Evolutionary conservation across 2,888 invertebrate species (phyloP), one percentile per base, ranked within the genome.

Genomic region (Spisula subtruncata): DNA sequence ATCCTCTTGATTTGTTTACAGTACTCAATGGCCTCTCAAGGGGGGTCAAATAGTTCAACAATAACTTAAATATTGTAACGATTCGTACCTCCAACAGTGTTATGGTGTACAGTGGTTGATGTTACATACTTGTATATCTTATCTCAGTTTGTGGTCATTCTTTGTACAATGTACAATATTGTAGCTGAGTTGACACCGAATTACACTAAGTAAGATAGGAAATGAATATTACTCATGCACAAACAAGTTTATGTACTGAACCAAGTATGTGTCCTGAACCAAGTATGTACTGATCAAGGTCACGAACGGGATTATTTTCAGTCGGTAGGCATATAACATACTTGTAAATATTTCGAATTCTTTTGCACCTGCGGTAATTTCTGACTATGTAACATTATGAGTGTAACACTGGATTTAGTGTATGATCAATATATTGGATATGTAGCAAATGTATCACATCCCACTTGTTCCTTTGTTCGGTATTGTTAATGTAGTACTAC

Each of bases 241-340:
- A 71, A 71, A 71, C 71, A 32, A 71, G 71, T 14, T 6, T n/a
- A n/a, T n/a, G n/a, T n/a, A n/a, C n/a, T n/a, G n/a, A n/a, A n/a
- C n/a, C n/a, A n/a, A n/a, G n/a, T n/a, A n/a, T n/a, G n/a, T n/a
- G n/a, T n/a, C n/a, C n/a, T n/a, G n/a, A n/a, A n/a, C n/a, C n/a
- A n/a, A n/a, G n/a, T n/a, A n/a, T 71, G 71, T 71, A 71, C 71
- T 71, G 14, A 71, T 10, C 71, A 71, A 32, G 71, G 71, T 71
- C 71, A 71, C 12, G 12, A 71, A 10, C 16, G 32, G n/a, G 29
- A 71, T 71, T 71, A 71, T 32, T 32, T 29, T 71, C 71, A 71
- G 29, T 71, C 71, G n/a, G 41, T 41, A 41, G 2, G 41, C 2
- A 41, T 41, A 41, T 41, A 2, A n/a, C n/a, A n/a, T n/a, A n/a